phyloP scores from a whole-genome alignment of 2,113 vertebrate species.

The Emydura subglobosa region DNA sequence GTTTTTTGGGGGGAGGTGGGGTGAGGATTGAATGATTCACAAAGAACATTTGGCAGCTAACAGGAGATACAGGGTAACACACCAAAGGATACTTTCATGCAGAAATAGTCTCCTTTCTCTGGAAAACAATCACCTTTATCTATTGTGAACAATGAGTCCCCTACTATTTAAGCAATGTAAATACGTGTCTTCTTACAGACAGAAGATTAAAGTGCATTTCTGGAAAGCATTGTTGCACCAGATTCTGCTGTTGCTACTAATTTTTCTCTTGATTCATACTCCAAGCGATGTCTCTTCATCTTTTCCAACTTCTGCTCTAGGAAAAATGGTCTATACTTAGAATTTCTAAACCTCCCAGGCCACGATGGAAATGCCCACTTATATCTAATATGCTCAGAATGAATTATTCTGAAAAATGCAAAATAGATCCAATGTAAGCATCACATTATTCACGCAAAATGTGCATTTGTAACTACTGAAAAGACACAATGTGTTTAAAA shows the following conservation, averaged over 20 bases:
- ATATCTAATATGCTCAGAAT: neutral
- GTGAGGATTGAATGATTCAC: neutral
- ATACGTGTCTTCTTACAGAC: neutral
- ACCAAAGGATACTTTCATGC: constrained; percentile 34
- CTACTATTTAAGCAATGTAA: neutral
- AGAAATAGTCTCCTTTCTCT: constrained; percentile 14
- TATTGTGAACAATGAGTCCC: constrained; percentile 1
- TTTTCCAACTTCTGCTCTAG: neutral
- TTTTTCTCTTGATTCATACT: constrained; percentile 37
- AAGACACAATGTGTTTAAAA: neutral
- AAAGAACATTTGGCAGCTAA: constrained; percentile 13
- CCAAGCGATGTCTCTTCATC: neutral
- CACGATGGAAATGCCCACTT: neutral
- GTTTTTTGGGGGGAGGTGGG: neutral
- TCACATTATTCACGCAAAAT: neutral
- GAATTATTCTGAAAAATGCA: neutral
- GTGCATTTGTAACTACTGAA: neutral
- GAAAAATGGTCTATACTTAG: neutral
- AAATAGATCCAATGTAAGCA: rapidly evolving
- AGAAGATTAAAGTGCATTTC: constrained; percentile 12
- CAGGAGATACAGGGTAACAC: neutral
- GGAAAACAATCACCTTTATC: neutral
- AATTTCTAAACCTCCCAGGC: neutral
- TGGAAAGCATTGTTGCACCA: constrained; percentile 5
- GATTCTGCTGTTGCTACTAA: neutral